Evolutionary conservation across 2,888 invertebrate species (phyloP), one percentile per base, ranked within the genome.

Genomic region (Helobdella robusta): DNA sequence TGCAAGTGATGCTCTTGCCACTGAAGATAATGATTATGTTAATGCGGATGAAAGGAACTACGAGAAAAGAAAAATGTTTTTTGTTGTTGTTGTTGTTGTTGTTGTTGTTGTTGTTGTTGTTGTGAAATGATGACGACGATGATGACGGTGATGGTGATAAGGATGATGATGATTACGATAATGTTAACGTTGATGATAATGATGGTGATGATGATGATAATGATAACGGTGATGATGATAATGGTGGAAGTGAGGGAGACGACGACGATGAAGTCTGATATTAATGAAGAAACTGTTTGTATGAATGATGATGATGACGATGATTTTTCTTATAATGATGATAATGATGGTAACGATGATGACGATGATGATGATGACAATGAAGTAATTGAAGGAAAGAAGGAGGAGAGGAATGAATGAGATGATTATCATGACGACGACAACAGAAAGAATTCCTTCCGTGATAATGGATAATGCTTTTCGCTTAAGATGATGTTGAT

Each of bases 141-240:
- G 11, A 40, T 40, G n/a, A n/a, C n/a, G 44, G n/a, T 40, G 11
- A 40, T 40, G n/a, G n/a, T n/a, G 44, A 40, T 40, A n/a, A n/a
- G 11, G 11, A n/a, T 40, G n/a, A n/a, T 40, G 44, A 40, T 40
- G 44, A 40, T 40, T 11, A 40, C 44, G 44, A 40, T 40, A n/a
- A 40, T 15, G 11, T 11, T 40, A 40, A n/a, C n/a, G 44, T 15
- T 40, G 44, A 40, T 40, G n/a, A 40, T 40, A n/a, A 40, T 40
- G n/a, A n/a, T 40, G 44, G 44, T 40, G n/a, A n/a, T 40, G 44
- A 40, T 40, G 44, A 40, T 40, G 44, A 40, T n/a, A n/a, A 40
- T 40, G 44, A 40, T 40, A 15, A n/a, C 44, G n/a, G 44, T 40
- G 44, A 40, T 40, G 44, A 40, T n/a, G 44, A n/a, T 15, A n/a